These are phyloP conservation scores for Loxodonta africana DNA, from an alignment of 2,113 vertebrate genomes.

Conservation along the genomic window DNA sequence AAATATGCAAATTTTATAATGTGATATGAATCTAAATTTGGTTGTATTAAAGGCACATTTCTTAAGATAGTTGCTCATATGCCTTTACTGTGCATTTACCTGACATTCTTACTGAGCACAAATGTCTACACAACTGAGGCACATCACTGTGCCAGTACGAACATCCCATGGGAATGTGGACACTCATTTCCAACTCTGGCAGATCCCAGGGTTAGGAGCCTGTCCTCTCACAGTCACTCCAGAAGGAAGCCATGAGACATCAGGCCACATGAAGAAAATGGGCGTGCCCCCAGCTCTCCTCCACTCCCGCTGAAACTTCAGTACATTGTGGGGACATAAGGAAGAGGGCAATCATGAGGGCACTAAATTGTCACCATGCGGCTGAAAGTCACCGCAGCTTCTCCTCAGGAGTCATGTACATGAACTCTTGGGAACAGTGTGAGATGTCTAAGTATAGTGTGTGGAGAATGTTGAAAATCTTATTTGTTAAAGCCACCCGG, in stretches of 20 bases:
- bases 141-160: background rate
- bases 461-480: background rate
- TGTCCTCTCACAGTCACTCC: background rate
- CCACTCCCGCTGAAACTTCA: background rate
- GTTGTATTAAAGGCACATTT: background rate
- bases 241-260: background rate
- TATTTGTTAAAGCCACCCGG: background rate
- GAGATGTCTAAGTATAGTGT: background rate
- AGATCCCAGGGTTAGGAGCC: background rate
- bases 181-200: too few relatives aligned
- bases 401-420: background rate
- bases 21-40: background rate
- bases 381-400: background rate
- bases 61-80: background rate
- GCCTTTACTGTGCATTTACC: background rate
- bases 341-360: background rate
- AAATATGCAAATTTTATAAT: constrained; percentile 4
- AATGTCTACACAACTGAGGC: background rate
- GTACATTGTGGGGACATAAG: background rate
- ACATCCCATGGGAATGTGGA: too few relatives aligned
- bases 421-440: background rate
- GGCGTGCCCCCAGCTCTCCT: too few relatives aligned
- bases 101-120: background rate
- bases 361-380: background rate
- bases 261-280: background rate